These are phyloP conservation scores for Ginglymostoma cirratum DNA, from an alignment of 2,113 vertebrate genomes.

Conservation along the genomic window DNA sequence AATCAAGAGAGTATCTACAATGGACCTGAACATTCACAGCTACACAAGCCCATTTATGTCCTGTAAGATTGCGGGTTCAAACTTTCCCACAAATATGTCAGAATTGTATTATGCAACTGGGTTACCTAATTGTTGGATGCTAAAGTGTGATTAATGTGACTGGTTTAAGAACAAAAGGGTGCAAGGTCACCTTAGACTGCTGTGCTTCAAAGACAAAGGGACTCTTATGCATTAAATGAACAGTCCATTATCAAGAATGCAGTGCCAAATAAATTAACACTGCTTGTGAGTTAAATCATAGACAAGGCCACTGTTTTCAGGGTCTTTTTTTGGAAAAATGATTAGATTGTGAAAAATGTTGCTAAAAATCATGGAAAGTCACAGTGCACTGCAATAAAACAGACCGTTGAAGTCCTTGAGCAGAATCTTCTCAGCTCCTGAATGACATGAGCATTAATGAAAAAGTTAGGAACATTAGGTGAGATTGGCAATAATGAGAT, in stretches of 20 bases:
- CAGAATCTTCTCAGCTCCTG: too few species aligned
- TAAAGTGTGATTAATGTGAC: neutral
- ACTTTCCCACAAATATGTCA: neutral
- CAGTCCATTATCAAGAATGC: neutral
- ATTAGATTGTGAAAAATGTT: neutral
- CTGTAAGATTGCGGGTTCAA: neutral
- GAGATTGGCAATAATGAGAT: too few species aligned
- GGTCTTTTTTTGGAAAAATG: neutral
- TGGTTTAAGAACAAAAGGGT: neutral
- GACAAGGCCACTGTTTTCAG: neutral
- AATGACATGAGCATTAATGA: too few species aligned
- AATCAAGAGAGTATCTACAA: neutral
- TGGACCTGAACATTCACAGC: neutral
- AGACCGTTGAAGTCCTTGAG: neutral
- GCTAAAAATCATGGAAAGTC: neutral
- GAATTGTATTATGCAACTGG: neutral
- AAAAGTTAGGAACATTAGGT: too few species aligned
- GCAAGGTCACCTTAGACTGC: neutral
- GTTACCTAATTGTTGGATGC: slow-evolving; percentile 14
- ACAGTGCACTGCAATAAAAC: neutral
- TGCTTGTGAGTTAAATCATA: neutral
- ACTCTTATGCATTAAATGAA: neutral
- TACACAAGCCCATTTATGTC: neutral
- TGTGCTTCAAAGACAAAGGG: neutral
- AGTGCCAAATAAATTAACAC: slow-evolving; percentile 10